Conservation (phyloP, 2,888 invertebrate genomes). For the Galerucella pusilla region DNA sequence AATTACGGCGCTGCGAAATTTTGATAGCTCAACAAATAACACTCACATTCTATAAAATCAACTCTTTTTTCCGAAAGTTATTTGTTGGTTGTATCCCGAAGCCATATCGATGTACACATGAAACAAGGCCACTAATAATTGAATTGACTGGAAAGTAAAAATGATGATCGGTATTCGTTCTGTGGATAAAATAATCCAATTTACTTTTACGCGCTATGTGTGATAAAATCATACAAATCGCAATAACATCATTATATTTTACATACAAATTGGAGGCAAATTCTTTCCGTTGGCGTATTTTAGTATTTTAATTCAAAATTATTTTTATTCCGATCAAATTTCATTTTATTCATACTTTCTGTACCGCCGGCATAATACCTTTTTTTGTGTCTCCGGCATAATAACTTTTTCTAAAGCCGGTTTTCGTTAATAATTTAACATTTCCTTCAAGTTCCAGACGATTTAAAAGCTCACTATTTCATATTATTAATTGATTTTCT, state of each 20-base stretch:
- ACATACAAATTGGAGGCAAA: background rate
- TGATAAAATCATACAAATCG: conserved; percentile 1
- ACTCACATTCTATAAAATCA: background rate
- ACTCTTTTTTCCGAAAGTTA: background rate
- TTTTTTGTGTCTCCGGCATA: no score
- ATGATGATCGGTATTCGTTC: background rate
- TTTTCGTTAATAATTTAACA: no score
- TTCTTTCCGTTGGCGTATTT: no score
- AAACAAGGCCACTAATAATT: conserved; percentile 4
- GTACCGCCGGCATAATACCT: no score
- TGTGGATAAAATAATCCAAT: conserved; percentile 1
- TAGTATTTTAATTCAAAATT: background rate
- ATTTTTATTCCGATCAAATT: background rate
- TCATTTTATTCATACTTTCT: background rate
- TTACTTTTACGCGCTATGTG: background rate
- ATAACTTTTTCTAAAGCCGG: no score
- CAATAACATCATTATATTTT: conserved; percentile 2
- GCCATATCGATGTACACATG: background rate
- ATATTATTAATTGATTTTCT: no score
- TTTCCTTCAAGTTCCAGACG: no score
- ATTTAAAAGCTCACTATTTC: no score
- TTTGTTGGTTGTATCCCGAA: background rate
- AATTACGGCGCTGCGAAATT: background rate
- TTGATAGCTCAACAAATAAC: background rate
- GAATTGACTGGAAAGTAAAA: conserved; percentile 2